These are phyloP conservation scores for Caiman crocodilus DNA, from an alignment of 2,797 vertebrate species.

Conservation along the genomic window DNA sequence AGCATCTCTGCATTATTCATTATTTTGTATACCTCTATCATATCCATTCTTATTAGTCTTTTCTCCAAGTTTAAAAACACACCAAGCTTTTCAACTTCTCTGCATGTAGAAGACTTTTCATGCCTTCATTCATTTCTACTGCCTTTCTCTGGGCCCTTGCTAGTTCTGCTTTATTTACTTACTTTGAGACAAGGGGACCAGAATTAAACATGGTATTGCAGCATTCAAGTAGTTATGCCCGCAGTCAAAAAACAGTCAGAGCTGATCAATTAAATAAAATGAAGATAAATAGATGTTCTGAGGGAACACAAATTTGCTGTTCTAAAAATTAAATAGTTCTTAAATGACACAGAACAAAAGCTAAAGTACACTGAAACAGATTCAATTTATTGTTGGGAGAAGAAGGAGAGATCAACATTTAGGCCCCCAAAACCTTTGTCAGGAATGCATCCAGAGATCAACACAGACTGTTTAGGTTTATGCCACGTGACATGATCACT, in stretches of 20 bases:
- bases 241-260: neutral
- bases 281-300: neutral
- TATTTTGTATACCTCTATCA: neutral
- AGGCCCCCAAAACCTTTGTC: neutral
- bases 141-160: neutral
- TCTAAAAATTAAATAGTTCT: conserved; percentile 9
- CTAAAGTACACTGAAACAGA: conserved; percentile 27
- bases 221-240: neutral
- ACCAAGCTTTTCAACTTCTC: neutral
- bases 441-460: neutral
- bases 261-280: neutral
- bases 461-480: neutral
- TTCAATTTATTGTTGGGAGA: neutral
- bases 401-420: neutral
- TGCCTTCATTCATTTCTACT: neutral
- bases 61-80: neutral
- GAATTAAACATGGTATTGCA: neutral
- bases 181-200: neutral
- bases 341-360: neutral
- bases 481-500: conserved; percentile 13
- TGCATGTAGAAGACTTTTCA: neutral
- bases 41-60: neutral
- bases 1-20: neutral
- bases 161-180: neutral
- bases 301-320: neutral